These are phyloP conservation scores for Capitella teleta DNA, from an alignment of 1,140 invertebrate genomes.

Conservation along the genomic window DNA sequence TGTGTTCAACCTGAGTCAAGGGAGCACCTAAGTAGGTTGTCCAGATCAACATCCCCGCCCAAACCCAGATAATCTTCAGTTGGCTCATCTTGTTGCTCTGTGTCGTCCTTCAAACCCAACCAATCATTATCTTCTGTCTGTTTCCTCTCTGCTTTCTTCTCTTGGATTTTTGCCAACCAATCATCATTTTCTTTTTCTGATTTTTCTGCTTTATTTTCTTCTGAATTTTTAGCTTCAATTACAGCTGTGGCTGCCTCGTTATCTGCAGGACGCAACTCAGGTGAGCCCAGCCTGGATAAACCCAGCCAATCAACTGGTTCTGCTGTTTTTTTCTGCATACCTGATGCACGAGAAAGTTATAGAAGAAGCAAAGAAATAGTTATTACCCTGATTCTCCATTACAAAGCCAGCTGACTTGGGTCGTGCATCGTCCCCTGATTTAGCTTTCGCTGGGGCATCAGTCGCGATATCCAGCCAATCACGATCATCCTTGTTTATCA, in stretches of 20 bases:
- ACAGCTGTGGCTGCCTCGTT: background rate
- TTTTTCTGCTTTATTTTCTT: background rate
- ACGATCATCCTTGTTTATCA: conserved; percentile 7
- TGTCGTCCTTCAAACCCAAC: background rate
- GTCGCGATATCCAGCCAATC: conserved; percentile 11
- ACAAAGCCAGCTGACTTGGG: conserved; percentile 1
- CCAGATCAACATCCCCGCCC: background rate
- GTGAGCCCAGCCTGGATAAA: conserved; percentile 7
- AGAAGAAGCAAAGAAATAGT: no score
- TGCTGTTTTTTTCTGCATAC: background rate
- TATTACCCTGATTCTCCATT: no score
- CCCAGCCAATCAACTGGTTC: conserved; percentile 11
- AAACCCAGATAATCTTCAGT: background rate
- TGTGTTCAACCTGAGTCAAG: no score
- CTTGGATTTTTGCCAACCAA: background rate
- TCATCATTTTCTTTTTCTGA: conserved; percentile 2
- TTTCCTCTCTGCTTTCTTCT: background rate
- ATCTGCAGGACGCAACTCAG: background rate
- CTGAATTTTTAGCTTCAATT: background rate
- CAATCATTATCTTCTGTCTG: background rate
- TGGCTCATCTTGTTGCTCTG: background rate
- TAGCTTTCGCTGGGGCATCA: background rate
- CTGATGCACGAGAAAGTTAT: no score
- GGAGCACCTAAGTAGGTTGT: background rate
- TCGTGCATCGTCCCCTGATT: background rate